phyloP scores from a whole-genome alignment of 2,888 invertebrate species.

The Prosapia bicincta region DNA sequence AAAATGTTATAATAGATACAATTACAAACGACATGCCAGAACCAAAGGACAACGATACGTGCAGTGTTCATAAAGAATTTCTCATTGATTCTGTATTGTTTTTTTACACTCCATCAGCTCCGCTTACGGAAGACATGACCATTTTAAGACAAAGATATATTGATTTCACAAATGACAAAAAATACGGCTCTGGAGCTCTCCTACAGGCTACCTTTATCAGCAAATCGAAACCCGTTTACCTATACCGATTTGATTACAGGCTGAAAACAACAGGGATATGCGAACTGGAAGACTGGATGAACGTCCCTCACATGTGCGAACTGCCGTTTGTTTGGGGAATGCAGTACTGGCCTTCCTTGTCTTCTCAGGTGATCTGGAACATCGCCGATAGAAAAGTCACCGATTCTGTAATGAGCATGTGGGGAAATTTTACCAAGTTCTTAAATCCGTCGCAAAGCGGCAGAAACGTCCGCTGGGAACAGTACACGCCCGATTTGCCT shows the following conservation, averaged over 20 bases:
- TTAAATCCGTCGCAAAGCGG: constrained; percentile 63
- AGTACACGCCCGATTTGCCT: constrained; percentile 62
- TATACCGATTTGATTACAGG: constrained; percentile 67
- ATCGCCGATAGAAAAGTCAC: constrained; percentile 72
- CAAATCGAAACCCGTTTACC: constrained; percentile 55
- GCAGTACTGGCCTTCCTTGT: constrained; percentile 62
- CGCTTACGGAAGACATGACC: constrained; percentile 58
- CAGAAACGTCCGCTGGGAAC: constrained; percentile 70
- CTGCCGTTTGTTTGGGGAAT: constrained; percentile 78
- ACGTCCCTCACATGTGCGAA: constrained; percentile 78
- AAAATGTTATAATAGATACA: constrained; percentile 60
- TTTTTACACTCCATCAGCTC: constrained; percentile 64
- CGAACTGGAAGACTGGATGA: constrained; percentile 71
- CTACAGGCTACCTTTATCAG: constrained; percentile 63
- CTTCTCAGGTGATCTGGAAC: constrained; percentile 60
- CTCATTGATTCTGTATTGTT: constrained; percentile 67
- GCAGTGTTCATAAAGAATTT: constrained; percentile 45
- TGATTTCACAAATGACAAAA: constrained; percentile 71
- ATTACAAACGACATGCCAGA: constrained; percentile 58
- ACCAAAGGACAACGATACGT: constrained; percentile 44
- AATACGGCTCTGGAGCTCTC: constrained; percentile 68
- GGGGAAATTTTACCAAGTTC: constrained; percentile 73
- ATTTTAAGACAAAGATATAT: constrained; percentile 62
- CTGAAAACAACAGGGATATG: constrained; percentile 52
- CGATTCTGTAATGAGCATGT: constrained; percentile 76